phyloP scores from a whole-genome alignment of 2,888 invertebrate species.

The Neoitamus cyanurus region DNA sequence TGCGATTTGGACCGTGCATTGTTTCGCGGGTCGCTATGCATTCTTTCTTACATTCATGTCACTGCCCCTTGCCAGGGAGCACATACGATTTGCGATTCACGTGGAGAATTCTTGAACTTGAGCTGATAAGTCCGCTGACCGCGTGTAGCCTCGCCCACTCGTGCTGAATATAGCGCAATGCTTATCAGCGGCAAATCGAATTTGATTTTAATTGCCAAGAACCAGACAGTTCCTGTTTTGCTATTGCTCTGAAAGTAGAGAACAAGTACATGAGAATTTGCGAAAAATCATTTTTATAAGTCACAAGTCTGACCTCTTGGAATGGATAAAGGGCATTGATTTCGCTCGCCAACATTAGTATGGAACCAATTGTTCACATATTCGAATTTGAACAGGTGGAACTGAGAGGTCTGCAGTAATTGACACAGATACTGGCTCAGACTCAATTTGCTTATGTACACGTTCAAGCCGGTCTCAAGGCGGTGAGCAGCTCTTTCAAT shows the following conservation, averaged over 20 bases:
- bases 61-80: background rate
- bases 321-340: background rate
- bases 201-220: background rate
- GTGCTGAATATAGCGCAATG: background rate
- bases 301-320: background rate
- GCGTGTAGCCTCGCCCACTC: background rate
- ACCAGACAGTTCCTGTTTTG: background rate
- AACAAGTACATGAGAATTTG: background rate
- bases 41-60: background rate
- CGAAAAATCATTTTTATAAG: background rate
- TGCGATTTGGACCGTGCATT: background rate
- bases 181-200: background rate
- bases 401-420: background rate
- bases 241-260: background rate
- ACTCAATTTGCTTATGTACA: background rate
- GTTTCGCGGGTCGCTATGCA: background rate
- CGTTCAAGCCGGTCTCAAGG: background rate
- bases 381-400: background rate
- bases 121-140: background rate
- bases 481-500: background rate
- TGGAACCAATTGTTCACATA: background rate
- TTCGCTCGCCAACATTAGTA: background rate
- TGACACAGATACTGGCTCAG: background rate
- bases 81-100: background rate
- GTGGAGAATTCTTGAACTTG: background rate